These are phyloP conservation scores for Chrysotoxum bicinctum DNA, from an alignment of 2,888 invertebrate genomes.

Conservation along the genomic window DNA sequence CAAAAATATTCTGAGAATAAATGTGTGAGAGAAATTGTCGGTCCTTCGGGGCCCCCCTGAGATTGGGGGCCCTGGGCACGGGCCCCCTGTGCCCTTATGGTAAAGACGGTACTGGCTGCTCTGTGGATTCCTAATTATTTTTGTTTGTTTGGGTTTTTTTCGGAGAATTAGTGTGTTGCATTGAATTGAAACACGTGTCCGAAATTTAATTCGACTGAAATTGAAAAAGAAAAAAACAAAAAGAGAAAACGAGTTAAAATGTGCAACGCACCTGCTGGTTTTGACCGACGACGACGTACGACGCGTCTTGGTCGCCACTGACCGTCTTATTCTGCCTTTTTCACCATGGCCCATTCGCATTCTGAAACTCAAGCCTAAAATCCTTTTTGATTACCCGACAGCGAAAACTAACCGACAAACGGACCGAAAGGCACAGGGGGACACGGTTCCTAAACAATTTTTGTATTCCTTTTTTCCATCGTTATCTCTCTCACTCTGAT, in stretches of 20 bases:
- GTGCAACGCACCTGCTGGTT: constrained; percentile 64
- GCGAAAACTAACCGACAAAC: background rate
- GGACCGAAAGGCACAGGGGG: background rate
- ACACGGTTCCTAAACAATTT: constrained; percentile 24
- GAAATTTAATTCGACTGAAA: constrained; percentile 54
- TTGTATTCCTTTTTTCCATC: constrained; percentile 30
- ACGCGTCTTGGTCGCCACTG: background rate
- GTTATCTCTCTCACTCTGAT: constrained; percentile 6
- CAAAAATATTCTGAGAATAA: no score
- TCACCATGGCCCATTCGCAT: background rate
- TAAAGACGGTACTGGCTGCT: no score
- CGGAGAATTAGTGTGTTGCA: constrained; percentile 32
- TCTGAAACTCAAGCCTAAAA: constrained; percentile 35
- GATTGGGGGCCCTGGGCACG: no score
- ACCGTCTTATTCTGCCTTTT: background rate
- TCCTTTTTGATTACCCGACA: constrained; percentile 64
- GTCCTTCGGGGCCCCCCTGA: no score
- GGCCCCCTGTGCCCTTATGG: no score
- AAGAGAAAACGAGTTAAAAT: constrained; percentile 59
- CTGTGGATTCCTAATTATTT: constrained; percentile 59
- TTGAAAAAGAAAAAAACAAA: background rate
- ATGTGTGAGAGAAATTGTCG: no score
- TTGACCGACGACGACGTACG: constrained; percentile 1
- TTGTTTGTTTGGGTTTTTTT: constrained; percentile 8
- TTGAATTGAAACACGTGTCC: constrained; percentile 62